These are phyloP conservation scores for Chauna torquata DNA, from an alignment of 2,113 vertebrate genomes.

Conservation along the genomic window DNA sequence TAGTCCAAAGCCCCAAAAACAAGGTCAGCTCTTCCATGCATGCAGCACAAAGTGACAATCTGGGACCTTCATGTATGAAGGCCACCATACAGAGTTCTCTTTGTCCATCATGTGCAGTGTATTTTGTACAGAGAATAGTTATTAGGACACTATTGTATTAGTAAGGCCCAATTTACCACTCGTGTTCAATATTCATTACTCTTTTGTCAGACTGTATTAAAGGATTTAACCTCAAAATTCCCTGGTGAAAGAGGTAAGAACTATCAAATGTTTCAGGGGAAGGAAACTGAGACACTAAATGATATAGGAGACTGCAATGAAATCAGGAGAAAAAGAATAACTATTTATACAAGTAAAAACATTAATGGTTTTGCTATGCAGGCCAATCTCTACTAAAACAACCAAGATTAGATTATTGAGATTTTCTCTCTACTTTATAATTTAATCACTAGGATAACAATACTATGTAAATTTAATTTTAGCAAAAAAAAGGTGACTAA, in stretches of 20 bases:
- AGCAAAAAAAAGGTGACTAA: conserved; percentile 10
- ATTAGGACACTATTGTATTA: background rate
- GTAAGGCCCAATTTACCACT: background rate
- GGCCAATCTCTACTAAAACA: conserved; percentile 7
- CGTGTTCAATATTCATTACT: background rate
- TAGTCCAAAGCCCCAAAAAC: background rate
- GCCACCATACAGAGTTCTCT: background rate
- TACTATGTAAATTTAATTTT: conserved; percentile 14
- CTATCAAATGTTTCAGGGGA: background rate
- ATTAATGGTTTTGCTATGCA: background rate
- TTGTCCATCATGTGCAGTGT: background rate
- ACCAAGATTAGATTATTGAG: background rate
- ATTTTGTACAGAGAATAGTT: background rate
- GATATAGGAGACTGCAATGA: background rate
- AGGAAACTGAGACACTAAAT: background rate
- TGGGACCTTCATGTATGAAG: background rate
- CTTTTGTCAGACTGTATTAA: background rate
- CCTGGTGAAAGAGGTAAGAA: background rate
- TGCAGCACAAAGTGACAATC: background rate
- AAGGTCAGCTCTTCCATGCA: background rate
- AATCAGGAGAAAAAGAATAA: background rate
- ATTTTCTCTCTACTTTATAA: background rate
- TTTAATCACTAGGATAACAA: conserved; percentile 13
- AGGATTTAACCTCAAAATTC: conserved; percentile 18
- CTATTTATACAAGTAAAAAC: background rate